Evolutionary conservation across 2,888 invertebrate genomes (phyloP).

Genomic region (Keiferia lycopersicella): DNA sequence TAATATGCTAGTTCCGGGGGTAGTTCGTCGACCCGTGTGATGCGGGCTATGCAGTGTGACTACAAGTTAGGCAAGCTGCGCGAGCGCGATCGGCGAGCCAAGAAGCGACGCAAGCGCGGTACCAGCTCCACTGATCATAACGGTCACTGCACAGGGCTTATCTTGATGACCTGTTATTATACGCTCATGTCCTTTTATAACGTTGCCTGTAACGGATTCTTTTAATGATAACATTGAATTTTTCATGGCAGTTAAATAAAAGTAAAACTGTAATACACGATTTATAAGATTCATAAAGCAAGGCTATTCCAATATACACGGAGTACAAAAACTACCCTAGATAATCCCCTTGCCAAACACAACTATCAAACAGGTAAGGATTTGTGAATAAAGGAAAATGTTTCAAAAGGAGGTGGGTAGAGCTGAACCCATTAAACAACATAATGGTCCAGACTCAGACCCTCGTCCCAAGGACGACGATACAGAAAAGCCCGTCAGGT

Average conservation of each 20-base stretch:
- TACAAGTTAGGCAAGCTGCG: conserved; percentile 35
- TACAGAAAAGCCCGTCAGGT: conserved; percentile 56
- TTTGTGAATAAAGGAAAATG: conserved; percentile 55
- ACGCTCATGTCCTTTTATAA: not conserved
- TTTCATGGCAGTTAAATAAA: too few relatives aligned
- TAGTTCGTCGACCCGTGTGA: conserved; percentile 54
- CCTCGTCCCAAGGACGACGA: conserved; percentile 48
- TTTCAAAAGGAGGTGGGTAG: conserved; percentile 45
- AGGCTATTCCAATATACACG: too few relatives aligned
- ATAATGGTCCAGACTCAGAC: conserved; percentile 46
- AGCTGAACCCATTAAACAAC: conserved; percentile 55
- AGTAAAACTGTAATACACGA: too few relatives aligned
- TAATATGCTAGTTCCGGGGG: conserved; percentile 28
- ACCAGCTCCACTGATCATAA: conserved; percentile 46
- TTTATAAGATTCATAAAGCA: too few relatives aligned
- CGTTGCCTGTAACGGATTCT: conserved; percentile 1
- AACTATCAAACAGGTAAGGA: conserved; percentile 37
- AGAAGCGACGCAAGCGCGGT: conserved; percentile 34
- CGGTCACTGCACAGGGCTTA: conserved; percentile 40
- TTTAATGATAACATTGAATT: not conserved
- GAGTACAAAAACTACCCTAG: not conserved
- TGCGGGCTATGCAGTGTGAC: conserved; percentile 53
- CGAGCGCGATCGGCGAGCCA: conserved; percentile 16
- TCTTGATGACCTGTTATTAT: conserved; percentile 32
- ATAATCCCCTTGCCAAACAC: not conserved